Evolutionary conservation across 2,113 vertebrate genomes (phyloP).

Genomic region (Protobothrops flavoviridis): DNA sequence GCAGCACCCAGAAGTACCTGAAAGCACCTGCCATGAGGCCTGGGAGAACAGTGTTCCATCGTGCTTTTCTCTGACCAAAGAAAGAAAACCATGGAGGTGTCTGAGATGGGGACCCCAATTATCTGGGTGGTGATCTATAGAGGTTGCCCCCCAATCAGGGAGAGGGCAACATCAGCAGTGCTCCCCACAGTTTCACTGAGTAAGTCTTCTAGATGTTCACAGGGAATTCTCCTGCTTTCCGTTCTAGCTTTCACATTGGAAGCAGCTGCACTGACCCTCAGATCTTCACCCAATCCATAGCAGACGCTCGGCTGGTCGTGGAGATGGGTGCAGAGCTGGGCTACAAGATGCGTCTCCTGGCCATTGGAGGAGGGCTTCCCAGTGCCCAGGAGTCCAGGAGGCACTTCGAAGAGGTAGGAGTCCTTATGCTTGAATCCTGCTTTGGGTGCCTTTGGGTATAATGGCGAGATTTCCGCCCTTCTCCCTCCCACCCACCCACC

Average conservation of each 20-base stretch:
- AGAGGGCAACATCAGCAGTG: not conserved
- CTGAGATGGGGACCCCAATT: not conserved
- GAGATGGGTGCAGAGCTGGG: slow-evolving; percentile 75
- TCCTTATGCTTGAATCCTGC: accelerated
- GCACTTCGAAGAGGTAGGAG: slow-evolving; percentile 70
- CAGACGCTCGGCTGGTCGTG: slow-evolving; percentile 70
- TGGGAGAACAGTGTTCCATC: not conserved
- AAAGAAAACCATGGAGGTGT: not conserved
- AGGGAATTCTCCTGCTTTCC: not conserved
- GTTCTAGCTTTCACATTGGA: slow-evolving; percentile 72
- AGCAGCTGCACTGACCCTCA: slow-evolving; percentile 63
- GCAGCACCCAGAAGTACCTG: not conserved
- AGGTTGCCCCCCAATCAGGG: not conserved
- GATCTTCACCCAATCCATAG: slow-evolving; percentile 63
- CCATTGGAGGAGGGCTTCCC: slow-evolving; percentile 75
- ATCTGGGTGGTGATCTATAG: not conserved
- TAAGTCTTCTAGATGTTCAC: not conserved
- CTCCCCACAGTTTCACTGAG: no score
- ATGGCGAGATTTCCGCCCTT: not conserved
- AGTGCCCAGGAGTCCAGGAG: slow-evolving; percentile 62
- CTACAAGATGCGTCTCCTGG: slow-evolving; percentile 71
- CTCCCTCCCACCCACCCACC: not conserved
- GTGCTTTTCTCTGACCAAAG: not conserved
- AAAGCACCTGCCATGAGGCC: not conserved
- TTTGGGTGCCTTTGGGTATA: not conserved